Percentiles rank a stretch among this genome's conserved stretches.
These are phyloP conservation scores for Microcebus ravelobensis DNA, from an alignment of 2,113 vertebrate genomes.

Conservation along the genomic window DNA sequence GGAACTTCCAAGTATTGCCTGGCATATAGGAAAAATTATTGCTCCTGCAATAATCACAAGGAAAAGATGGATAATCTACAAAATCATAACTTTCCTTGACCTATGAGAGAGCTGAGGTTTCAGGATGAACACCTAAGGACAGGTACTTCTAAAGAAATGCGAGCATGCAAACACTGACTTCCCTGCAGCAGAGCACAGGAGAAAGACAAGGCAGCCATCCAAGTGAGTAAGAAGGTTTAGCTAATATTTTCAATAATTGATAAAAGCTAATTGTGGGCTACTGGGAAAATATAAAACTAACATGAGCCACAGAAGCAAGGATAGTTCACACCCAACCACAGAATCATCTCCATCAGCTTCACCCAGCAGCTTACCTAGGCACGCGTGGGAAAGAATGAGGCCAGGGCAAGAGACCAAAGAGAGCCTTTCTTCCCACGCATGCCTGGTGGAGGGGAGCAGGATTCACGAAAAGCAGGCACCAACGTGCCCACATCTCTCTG, in stretches of 20 bases:
- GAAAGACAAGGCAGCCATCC: not conserved
- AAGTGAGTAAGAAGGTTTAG: not conserved
- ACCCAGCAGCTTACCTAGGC: not conserved
- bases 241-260: not conserved
- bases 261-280: not conserved
- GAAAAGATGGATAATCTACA: not conserved
- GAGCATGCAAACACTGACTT: not conserved
- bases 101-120: not conserved
- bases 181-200: not conserved
- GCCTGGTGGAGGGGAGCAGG: not conserved
- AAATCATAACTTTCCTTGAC: not conserved
- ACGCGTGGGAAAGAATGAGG: not conserved
- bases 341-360: not conserved
- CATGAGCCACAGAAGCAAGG: not conserved
- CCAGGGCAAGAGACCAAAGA: not conserved
- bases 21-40: not conserved
- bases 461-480: not conserved
- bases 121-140: not conserved
- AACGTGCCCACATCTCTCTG: not conserved
- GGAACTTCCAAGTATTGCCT: not conserved
- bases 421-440: not conserved
- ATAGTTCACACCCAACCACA: not conserved
- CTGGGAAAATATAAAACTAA: not conserved
- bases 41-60: not conserved
- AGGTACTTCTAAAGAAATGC: not conserved